Evolutionary conservation across 2,113 vertebrate genomes (phyloP).

Genomic region (Numenius arquata): DNA sequence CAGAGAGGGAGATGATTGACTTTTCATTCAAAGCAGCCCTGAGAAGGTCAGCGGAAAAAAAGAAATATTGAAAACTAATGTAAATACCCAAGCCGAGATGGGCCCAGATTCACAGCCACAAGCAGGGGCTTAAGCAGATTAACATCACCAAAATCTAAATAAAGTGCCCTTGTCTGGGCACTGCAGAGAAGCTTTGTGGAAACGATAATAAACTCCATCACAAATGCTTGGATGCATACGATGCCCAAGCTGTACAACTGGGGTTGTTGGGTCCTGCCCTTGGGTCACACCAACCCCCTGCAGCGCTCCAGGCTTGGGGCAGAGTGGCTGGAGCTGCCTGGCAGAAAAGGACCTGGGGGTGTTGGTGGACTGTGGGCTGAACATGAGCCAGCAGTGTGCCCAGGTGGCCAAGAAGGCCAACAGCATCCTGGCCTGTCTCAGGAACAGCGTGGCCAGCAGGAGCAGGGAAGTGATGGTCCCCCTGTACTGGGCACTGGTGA

Average conservation of each 20-base stretch:
- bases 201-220: background rate
- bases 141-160: background rate
- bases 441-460: too few species aligned
- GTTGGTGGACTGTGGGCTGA: too few species aligned
- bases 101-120: background rate
- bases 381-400: too few species aligned
- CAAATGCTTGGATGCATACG: rapidly evolving
- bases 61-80: background rate
- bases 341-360: too few species aligned
- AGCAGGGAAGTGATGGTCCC: too few species aligned
- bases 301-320: too few species aligned
- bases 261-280: too few species aligned
- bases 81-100: background rate
- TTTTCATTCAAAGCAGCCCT: background rate
- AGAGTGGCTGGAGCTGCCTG: too few species aligned
- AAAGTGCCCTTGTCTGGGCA: background rate
- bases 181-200: rapidly evolving
- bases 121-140: background rate
- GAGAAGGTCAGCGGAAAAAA: background rate
- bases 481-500: too few species aligned
- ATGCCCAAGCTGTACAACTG: background rate
- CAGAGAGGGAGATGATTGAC: background rate
- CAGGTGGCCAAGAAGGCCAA: too few species aligned
- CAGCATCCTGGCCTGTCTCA: too few species aligned
- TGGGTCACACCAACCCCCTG: too few species aligned